Evolutionary conservation across 2,113 vertebrate genomes (phyloP).

Genomic region (Silurus meridionalis): DNA sequence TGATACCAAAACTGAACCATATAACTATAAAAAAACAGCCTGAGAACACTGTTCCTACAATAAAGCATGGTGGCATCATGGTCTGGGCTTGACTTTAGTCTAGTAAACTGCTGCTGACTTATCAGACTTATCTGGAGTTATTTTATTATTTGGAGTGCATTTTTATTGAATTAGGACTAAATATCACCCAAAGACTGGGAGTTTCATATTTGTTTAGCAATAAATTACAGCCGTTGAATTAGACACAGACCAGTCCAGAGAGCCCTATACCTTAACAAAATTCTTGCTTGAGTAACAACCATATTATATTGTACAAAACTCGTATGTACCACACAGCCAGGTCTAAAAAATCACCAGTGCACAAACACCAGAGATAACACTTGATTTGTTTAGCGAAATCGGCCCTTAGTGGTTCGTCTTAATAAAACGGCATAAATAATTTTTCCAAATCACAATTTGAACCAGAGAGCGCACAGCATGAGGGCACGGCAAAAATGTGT

Average conservation of each 20-base stretch:
- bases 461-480: background rate
- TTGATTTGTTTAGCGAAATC: background rate
- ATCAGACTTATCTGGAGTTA: background rate
- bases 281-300: background rate
- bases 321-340: background rate
- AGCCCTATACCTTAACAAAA: background rate
- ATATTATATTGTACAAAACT: background rate
- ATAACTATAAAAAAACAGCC: background rate
- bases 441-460: background rate
- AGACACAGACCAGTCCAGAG: slow-evolving; percentile 16
- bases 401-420: background rate
- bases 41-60: background rate
- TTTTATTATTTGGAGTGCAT: background rate
- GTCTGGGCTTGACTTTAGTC: background rate
- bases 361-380: too few species aligned
- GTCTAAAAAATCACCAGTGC: background rate
- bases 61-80: background rate
- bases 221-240: slow-evolving; percentile 22
- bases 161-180: background rate
- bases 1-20: background rate
- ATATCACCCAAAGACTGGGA: background rate
- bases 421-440: background rate
- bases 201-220: background rate
- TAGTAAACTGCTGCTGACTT: background rate
- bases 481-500: background rate